Percentiles rank a stretch among this genome's conserved stretches.
Conservation (phyloP, 2,113 vertebrate genomes). For the Phoenicopterus ruber region DNA sequence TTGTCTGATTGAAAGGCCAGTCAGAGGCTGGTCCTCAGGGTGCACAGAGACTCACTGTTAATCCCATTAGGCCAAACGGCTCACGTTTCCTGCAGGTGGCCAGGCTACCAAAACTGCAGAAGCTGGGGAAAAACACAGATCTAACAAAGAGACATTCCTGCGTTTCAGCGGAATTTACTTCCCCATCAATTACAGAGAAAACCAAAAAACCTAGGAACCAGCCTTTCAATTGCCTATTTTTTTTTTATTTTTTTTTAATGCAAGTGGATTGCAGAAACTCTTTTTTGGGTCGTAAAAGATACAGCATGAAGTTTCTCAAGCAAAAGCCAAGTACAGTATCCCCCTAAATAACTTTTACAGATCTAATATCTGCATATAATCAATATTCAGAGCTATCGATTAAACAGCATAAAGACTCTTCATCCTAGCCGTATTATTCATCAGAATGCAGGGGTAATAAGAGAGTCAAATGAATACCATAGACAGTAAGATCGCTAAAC, state of each 20-base stretch:
- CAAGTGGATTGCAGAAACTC: background rate
- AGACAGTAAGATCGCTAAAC: background rate
- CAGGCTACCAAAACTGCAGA: background rate
- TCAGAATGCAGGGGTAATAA: background rate
- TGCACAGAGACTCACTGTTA: background rate
- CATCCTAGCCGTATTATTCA: background rate
- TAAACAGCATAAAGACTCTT: background rate
- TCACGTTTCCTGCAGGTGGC: conserved; percentile 31
- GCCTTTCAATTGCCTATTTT: background rate
- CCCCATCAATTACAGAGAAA: background rate
- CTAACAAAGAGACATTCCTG: background rate
- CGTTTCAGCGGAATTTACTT: background rate
- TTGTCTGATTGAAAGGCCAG: background rate
- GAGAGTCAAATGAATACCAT: background rate
- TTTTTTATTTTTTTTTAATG: background rate
- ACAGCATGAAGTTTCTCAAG: background rate
- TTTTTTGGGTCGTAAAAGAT: background rate
- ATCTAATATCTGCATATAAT: background rate
- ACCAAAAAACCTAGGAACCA: background rate
- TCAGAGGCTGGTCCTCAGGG: background rate
- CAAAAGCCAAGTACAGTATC: background rate
- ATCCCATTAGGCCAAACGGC: background rate
- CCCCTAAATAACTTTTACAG: background rate
- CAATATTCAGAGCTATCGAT: background rate
- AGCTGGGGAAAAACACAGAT: background rate